Evolutionary conservation across 2,113 vertebrate genomes (phyloP), one percentile per base, ranked within the genome.

Genomic region (Pelodiscus sinensis): DNA sequence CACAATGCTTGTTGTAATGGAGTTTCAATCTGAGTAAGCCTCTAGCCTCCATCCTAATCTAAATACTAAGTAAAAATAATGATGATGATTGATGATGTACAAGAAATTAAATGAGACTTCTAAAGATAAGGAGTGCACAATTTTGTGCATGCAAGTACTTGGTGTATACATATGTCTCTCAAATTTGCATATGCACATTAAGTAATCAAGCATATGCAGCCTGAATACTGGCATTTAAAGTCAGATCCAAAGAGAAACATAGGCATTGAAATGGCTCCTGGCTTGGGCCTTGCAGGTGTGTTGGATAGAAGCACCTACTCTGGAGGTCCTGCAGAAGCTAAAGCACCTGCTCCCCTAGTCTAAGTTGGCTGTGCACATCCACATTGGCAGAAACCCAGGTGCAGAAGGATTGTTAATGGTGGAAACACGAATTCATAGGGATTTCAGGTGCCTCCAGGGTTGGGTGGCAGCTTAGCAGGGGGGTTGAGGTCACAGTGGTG

Each of bases 111-210:
- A 21, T 38, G 50, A 95, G 18, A 8, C 71, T 35, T 38, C 16
- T 71, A 57, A 82, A 4, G 71, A 44, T 1, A 82, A 11, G 77
- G 50, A 5, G 6, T 12, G 50, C 50, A 79, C 29, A 54, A 25
- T 3, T 21, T 4, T 15, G 16, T 78, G 38, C 11, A 2, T 3
- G n/a, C 14, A 4, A 60, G 8, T 81, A 91, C 54, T 87, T 90
- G 4, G 5, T 90, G 4, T 88, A 11, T 31, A 3, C 0, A 0
- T 68, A n/a, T 6, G 86, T 4, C 51, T 54, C 56, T 10, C 2
- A 31, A 5, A 22, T 80, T 92, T 87, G 58, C 82, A 3, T 55
- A 21, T 27, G 29, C 71, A 86, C 52, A 81, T 54, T 8, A 44
- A 44, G 21, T 52, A 65, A 35, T 1, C 21, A 2, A 21, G 79